A percentile compares a stretch with the other conserved stretches of the same genome.
These are phyloP conservation scores for Distichodus sexfasciatus DNA, from an alignment of 2,797 vertebrate genomes.

Conservation along the genomic window DNA sequence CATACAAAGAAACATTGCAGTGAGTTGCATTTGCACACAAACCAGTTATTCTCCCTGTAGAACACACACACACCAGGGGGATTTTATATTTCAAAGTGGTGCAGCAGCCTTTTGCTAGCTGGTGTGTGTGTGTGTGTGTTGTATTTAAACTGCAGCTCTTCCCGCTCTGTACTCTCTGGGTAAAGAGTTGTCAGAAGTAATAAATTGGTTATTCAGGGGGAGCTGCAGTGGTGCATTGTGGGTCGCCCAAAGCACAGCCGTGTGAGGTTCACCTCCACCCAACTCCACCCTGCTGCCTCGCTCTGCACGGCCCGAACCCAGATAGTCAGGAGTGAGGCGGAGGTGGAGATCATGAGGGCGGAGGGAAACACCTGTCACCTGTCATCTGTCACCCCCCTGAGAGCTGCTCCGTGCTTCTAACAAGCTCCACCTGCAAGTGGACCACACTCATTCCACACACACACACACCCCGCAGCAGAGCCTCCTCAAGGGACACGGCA, in stretches of 20 bases:
- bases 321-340: neutral
- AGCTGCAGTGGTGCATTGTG: slow-evolving; percentile 25
- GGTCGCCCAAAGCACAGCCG: slow-evolving; percentile 32
- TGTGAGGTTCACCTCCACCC: neutral
- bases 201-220: slow-evolving; percentile 31
- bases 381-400: slow-evolving; percentile 9
- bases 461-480: slow-evolving; percentile 55
- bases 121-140: neutral
- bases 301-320: slow-evolving; percentile 18
- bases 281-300: slow-evolving; percentile 15
- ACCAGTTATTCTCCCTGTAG: no score
- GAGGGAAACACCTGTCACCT: slow-evolving; percentile 27
- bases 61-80: neutral
- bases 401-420: slow-evolving; percentile 42
- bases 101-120: no score
- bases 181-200: slow-evolving; percentile 40
- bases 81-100: neutral
- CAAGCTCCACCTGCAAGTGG: slow-evolving; percentile 35
- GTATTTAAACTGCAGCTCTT: neutral
- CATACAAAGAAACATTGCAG: no score
- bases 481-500: slow-evolving; percentile 1
- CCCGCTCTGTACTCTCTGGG: neutral
- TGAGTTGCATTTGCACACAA: no score
- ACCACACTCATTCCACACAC: slow-evolving; percentile 20
- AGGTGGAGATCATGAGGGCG: neutral